Conservation (phyloP, 2,797 vertebrate species). For the Furcifer pardalis region DNA sequence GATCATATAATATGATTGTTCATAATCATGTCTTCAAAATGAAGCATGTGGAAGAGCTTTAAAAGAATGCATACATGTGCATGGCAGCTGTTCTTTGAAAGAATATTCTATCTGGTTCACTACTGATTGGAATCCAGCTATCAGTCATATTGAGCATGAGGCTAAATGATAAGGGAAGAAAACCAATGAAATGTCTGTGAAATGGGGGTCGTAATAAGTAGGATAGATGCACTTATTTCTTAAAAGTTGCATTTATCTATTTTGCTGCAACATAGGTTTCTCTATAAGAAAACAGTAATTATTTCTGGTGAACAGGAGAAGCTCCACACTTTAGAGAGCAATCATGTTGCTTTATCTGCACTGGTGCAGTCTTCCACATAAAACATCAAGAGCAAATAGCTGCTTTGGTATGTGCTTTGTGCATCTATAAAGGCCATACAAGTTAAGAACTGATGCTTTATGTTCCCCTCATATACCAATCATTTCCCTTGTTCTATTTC, state of each 20-base stretch:
- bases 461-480: neutral
- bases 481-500: too few relatives aligned
- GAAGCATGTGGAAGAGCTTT: neutral
- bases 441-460: neutral
- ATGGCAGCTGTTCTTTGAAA: neutral
- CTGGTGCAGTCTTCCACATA: neutral
- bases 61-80: neutral
- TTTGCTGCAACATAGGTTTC: neutral
- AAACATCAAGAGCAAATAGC: neutral
- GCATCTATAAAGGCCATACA: neutral
- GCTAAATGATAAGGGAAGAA: neutral
- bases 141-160: neutral
- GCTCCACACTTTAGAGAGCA: neutral
- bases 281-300: neutral
- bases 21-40: constrained; percentile 9
- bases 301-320: neutral
- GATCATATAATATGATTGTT: neutral
- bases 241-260: neutral
- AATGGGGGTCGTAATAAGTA: neutral
- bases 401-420: neutral
- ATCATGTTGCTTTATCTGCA: neutral
- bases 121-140: constrained; percentile 4
- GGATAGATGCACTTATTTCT: neutral
- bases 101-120: too few relatives aligned
- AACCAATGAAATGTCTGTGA: neutral